Percentiles rank a stretch among this genome's conserved stretches.
These are phyloP conservation scores for Anas georgica DNA, from an alignment of 2,797 vertebrate genomes.

Conservation along the genomic window DNA sequence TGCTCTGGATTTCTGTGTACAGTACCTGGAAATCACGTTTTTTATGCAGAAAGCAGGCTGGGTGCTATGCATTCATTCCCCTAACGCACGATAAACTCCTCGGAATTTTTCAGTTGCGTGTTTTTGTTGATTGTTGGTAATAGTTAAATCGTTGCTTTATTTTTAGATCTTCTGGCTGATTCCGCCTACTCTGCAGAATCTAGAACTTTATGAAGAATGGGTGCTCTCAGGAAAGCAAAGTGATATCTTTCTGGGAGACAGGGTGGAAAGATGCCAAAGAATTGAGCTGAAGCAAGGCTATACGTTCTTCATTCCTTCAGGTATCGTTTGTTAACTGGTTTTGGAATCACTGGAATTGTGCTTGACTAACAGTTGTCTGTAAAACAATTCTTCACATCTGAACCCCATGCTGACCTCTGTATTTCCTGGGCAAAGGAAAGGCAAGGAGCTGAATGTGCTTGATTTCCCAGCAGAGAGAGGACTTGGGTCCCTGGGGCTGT, in stretches of 20 bases:
- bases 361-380: neutral
- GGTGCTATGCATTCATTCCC: neutral
- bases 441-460: neutral
- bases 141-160: slow-evolving; percentile 19
- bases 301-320: slow-evolving; percentile 98
- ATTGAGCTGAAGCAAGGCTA: slow-evolving; percentile 94
- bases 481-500: neutral
- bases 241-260: slow-evolving; percentile 95
- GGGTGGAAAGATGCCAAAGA: slow-evolving; percentile 93
- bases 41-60: neutral
- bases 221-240: slow-evolving; percentile 97
- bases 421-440: neutral
- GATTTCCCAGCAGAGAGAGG: neutral
- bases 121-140: slow-evolving; percentile 8
- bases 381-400: neutral
- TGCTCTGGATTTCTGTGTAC: neutral
- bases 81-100: neutral
- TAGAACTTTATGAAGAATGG: slow-evolving; percentile 97
- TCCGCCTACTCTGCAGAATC: slow-evolving; percentile 91
- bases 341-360: neutral
- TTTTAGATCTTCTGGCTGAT: slow-evolving; percentile 97
- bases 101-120: neutral
- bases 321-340: slow-evolving; percentile 72
- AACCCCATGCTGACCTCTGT: neutral
- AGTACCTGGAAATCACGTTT: neutral